These are phyloP conservation scores for Parnassius mnemosyne DNA, from an alignment of 2,888 invertebrate genomes.

Conservation along the genomic window DNA sequence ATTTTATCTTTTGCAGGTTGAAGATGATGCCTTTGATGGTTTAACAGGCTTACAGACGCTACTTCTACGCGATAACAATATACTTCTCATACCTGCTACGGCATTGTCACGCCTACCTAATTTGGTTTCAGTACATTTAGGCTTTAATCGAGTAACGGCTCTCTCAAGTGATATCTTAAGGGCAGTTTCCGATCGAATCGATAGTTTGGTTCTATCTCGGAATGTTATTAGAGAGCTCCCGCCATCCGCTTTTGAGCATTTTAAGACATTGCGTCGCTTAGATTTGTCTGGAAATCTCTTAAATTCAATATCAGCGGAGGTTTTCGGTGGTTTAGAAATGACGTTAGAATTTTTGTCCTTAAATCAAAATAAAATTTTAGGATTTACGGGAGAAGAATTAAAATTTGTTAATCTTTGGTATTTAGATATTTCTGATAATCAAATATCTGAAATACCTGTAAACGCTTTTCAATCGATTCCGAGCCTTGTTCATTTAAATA, in stretches of 20 bases:
- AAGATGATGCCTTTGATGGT: slow-evolving; percentile 93
- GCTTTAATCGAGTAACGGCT: slow-evolving; percentile 93
- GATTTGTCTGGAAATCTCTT: slow-evolving; percentile 91
- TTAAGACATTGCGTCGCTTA: slow-evolving; percentile 85
- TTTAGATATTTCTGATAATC: slow-evolving; percentile 90
- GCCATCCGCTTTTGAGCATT: slow-evolving; percentile 88
- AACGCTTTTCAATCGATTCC: slow-evolving; percentile 85
- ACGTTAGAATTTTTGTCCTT: slow-evolving; percentile 86
- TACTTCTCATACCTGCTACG: slow-evolving; percentile 90
- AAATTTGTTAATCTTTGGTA: slow-evolving; percentile 83
- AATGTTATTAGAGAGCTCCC: slow-evolving; percentile 94
- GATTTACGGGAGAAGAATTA: slow-evolving; percentile 83
- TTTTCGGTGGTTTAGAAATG: slow-evolving; percentile 88
- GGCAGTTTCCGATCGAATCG: slow-evolving; percentile 85
- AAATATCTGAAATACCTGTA: slow-evolving; percentile 85
- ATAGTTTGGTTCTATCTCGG: slow-evolving; percentile 87
- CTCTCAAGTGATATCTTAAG: slow-evolving; percentile 88
- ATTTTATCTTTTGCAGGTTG: slow-evolving; percentile 81
- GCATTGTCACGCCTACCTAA: slow-evolving; percentile 90
- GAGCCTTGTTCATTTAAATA: slow-evolving; percentile 85
- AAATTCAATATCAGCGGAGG: slow-evolving; percentile 85
- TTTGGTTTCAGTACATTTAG: slow-evolving; percentile 86
- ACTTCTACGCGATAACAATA: slow-evolving; percentile 92
- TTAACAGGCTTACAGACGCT: slow-evolving; percentile 87
- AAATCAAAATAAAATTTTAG: slow-evolving; percentile 86